Percentiles rank a stretch among this genome's conserved stretches.
Evolutionary conservation across 2,888 invertebrate species (phyloP).

Genomic region (Melanchra persicariae): DNA sequence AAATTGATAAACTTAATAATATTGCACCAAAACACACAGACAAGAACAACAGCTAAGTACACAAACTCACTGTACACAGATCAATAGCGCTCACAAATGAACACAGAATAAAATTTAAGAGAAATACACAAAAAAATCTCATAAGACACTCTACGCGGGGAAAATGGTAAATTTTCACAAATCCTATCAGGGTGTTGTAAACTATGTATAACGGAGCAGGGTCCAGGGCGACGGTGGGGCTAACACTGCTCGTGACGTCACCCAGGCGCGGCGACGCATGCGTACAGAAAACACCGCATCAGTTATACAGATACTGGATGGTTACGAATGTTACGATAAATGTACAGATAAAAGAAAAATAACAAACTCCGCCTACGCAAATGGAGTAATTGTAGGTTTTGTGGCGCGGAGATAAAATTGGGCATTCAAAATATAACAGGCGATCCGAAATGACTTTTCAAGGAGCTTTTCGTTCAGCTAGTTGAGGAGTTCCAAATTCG

Average conservation of each 20-base stretch:
- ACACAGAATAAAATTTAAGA: conserved; percentile 28
- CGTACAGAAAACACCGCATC: conserved; percentile 72
- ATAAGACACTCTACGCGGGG: conserved; percentile 37
- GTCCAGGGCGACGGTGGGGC: conserved; percentile 76
- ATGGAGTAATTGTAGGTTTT: neutral
- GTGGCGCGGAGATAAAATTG: too few relatives aligned
- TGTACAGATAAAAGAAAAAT: neutral
- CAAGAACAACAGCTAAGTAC: neutral
- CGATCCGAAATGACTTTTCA: neutral
- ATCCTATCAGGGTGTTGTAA: conserved; percentile 38
- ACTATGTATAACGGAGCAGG: conserved; percentile 63
- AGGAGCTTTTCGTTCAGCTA: neutral
- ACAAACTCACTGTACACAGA: conserved; percentile 46
- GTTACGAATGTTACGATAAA: neutral
- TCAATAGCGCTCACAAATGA: conserved; percentile 24
- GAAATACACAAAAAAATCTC: conserved; percentile 34
- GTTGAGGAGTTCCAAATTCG: neutral
- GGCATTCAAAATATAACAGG: neutral
- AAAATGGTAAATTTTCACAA: neutral
- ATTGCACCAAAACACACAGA: conserved; percentile 49
- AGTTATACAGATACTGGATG: conserved; percentile 74
- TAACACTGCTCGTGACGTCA: conserved; percentile 85
- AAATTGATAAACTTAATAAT: neutral
- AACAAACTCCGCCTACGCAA: neutral
- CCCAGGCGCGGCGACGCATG: conserved; percentile 85